Base-by-base conservation (phyloP, 2,888 invertebrate species). In the Schizotus pectinicornis region DNA sequence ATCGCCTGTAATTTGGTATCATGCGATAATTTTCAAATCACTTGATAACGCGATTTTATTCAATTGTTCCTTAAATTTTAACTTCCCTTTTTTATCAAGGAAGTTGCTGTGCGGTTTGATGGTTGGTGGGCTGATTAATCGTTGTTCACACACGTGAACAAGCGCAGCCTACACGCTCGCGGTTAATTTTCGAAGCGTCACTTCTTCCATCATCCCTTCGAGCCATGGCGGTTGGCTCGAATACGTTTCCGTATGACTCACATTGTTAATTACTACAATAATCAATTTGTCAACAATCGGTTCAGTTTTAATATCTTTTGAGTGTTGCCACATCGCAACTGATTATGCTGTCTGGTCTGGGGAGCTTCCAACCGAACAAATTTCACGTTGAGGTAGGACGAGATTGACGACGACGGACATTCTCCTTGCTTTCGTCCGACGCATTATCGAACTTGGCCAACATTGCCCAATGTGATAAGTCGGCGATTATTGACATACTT, bases 311-410 rank as follows among this genome's bases (percentile, higher is more conserved):
- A 9, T 42, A 8, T 42, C 7, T n/a, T 14, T 8, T n/a, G 12
- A 39, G 30, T 13, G 7, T 39, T 39, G 11, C 11, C 30, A 30
- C 32, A 42, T 42, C 30, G 30, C 9, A 7, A 22, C 14, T 39
- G 30, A n/a, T 13, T 7, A 13, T 39, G 13, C 31, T 42, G 7
- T 42, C 7, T 30, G 30, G 43, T 43, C 33, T 43, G 43, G 12
- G 2, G 31, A 33, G 22, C 22, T 43, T 30, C n/a, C 8, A 32
- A 9, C 32, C 30, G 11, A 43, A 43, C 30, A 43, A 9, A 32
- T 43, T 31, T 43, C n/a, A 31, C 33, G 30, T 43, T 43, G 43
- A 9, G 43, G 43, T 43, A 43, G 43, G 43, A 22, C 32, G 9
- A 9, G 13, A 42, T n/a, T 1, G 31, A 5, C 8, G 31, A 5